A percentile compares a stretch with the other conserved stretches of the same genome.
Conservation (phyloP, 2,888 invertebrate species). For the Oscheius onirici region DNA sequence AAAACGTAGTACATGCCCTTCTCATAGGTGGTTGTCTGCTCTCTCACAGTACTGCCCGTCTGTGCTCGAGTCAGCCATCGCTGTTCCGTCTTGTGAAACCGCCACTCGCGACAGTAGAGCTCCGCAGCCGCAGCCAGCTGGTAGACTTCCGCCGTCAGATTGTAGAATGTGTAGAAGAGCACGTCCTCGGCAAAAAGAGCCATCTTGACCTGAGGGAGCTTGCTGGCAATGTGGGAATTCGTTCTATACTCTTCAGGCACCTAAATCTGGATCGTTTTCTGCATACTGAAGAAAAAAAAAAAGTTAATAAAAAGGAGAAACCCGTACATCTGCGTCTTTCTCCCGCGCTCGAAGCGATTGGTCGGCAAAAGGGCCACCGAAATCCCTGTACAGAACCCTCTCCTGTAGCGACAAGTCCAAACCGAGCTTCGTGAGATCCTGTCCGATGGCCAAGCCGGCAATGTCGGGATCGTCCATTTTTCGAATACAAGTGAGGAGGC, state of each 20-base stretch:
- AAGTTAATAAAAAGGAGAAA: too few species aligned
- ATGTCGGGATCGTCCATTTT: background rate
- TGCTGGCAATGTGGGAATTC: background rate
- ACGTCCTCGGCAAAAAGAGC: background rate
- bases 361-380: background rate
- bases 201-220: background rate
- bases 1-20: background rate
- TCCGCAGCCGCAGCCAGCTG: background rate
- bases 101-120: background rate
- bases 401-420: background rate
- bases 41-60: background rate
- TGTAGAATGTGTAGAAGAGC: background rate
- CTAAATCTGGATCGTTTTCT: too few species aligned
- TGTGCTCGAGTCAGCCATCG: background rate
- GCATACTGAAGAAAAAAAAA: too few species aligned
- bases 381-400: background rate
- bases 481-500: background rate
- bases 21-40: background rate
- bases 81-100: background rate
- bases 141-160: background rate
- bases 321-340: background rate
- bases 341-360: background rate
- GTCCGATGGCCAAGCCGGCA: background rate
- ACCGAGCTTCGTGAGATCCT: background rate
- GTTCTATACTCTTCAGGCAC: constrained; percentile 1